Evolutionary conservation across 2,797 vertebrate species (phyloP), one percentile per base, ranked within the genome.

Genomic region (Lateolabrax maculatus): DNA sequence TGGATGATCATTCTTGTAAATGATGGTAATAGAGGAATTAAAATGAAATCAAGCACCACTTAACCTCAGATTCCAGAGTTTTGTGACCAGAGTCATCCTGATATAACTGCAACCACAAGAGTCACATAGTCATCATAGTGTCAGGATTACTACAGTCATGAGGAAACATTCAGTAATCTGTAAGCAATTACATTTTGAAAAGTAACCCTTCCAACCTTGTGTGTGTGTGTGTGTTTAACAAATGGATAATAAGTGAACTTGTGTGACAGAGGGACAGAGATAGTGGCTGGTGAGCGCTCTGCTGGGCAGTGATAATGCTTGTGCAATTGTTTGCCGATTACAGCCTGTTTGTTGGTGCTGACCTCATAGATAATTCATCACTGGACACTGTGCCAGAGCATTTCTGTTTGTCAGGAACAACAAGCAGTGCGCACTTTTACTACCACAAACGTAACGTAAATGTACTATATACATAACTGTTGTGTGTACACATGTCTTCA

Each of bases 241-340:
- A 56, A 81, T 65, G 68, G 60, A 72, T 88, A 82, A 72, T 83
- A 79, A 70, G 52, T 62, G 75, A 27, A 16, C 5, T n/a, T 67
- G 62, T 69, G 74, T 55, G 58, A 88, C 70, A 31, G 70, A 74
- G 71, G 49, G 43, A 69, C 39, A 53, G 72, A 84, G 83, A 90
- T 80, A 79, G 81, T 3, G 74, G 62, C 18, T 71, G 62, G 16
- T 52, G 78, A 80, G 70, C 31, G 34, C 80, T 87, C 89, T 92
- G 88, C 66, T 41, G 78, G 67, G 21, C 66, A 66, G 75, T 29
- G 93, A 91, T 90, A 90, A 86, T 80, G 76, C 72, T 37, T 11
- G 1, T 21, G 62, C 76, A 76, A 80, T 86, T 89, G 86, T 87
- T 91, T 90, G 75, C 72, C 25, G 80, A 92, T 90, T 85, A 85